Evolutionary conservation across 2,888 invertebrate genomes (phyloP), one percentile per base, ranked within the genome.

Genomic region (Limnephilus lunatus): DNA sequence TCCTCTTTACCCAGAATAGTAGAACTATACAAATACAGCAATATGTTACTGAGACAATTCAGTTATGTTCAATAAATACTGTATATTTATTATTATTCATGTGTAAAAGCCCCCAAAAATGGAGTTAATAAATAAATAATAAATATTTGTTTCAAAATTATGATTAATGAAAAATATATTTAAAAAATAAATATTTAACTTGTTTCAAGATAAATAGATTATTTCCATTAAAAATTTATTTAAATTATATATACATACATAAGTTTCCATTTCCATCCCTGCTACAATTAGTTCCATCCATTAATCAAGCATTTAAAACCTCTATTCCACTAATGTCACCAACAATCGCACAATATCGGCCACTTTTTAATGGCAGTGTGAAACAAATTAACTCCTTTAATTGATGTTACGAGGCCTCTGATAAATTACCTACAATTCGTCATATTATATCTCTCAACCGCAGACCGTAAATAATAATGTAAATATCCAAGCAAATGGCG

Each of bases 201-300:
- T 48, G 14, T 48, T 48, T 48, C 48, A 39, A 39, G 48, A 14
- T 48, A 48, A 15, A 14, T 0, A 15, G 15, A 48, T 48, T 48
- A 48, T 48, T 15, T 48, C 15, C 3, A 15, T 48, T 48, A 15
- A 14, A 14, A 48, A 48, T 4, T 48, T 3, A 48, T 15, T 1
- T 3, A 48, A 48, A 15, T 44, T 32, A 32, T 32, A 32, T 32
- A 3, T 32, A 82, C 15, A 15, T 0, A 1, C 19, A 48, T 14
- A 48, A 0, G 25, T 9, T 87, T 87, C 53, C 87, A 87, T 68
- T 87, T 87, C 87, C 53, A 87, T 15, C 87, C 9, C 87, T 87
- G 25, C 3, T 9, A 30, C 32, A 87, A 87, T 87, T 87, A 87
- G 68, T 87, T 87, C 7, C 68, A 87, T 68, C 68, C 68, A 87